Evolutionary conservation across 2,797 vertebrate species (phyloP).

Genomic region (Choloepus didactylus): DNA sequence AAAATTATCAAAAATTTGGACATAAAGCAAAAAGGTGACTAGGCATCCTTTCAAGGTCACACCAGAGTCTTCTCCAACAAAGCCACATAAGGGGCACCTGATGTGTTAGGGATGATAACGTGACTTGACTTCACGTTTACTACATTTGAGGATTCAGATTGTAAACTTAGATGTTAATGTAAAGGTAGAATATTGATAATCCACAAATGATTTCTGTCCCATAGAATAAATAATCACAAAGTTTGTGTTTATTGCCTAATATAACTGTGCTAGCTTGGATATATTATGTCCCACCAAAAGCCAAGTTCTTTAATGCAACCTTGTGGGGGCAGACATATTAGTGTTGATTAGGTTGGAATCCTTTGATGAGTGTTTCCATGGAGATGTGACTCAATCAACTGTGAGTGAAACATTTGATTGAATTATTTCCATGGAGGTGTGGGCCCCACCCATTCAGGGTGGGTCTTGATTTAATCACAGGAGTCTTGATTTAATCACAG

Average conservation of each 20-base stretch:
- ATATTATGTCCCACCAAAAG: neutral
- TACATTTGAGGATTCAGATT: neutral
- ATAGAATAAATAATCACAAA: neutral
- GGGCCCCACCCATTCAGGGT: too few species aligned
- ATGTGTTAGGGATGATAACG: neutral
- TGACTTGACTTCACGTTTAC: neutral
- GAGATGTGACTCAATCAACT: too few species aligned
- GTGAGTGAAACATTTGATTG: too few species aligned
- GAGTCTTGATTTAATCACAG: too few species aligned
- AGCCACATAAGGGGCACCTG: neutral
- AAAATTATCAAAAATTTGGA: constrained; percentile 27
- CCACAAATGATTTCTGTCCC: neutral
- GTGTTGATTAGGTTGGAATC: too few species aligned
- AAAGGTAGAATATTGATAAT: neutral
- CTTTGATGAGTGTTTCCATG: too few species aligned
- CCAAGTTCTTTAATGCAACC: too few species aligned
- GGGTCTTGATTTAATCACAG: too few species aligned
- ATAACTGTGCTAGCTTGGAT: neutral
- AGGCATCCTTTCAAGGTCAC: neutral
- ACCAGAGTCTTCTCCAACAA: neutral
- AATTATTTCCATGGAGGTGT: too few species aligned
- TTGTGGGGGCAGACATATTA: too few species aligned
- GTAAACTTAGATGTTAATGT: neutral
- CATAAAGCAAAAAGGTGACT: neutral
- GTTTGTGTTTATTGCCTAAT: neutral